Evolutionary conservation across 2,797 vertebrate species (phyloP).

Genomic region (Graptemys geographica): DNA sequence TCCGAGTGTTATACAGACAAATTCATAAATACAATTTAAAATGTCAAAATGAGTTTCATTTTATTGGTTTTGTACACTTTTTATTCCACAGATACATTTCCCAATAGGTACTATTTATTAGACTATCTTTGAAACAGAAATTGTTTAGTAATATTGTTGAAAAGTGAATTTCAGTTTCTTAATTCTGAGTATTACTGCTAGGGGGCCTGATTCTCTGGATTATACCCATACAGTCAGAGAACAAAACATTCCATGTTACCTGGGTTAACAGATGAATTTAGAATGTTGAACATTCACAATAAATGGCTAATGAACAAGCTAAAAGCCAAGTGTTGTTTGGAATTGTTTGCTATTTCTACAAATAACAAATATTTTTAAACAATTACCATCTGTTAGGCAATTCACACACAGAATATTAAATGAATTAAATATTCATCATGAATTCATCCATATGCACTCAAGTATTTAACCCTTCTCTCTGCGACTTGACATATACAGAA

Average conservation of each 20-base stretch:
- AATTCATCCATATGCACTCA: too few species aligned
- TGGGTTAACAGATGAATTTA: background rate
- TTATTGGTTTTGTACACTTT: background rate
- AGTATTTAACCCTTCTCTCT: too few species aligned
- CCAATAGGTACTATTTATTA: background rate
- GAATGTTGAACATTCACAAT: background rate
- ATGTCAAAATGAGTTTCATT: background rate
- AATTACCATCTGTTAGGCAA: too few species aligned
- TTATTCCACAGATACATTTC: background rate
- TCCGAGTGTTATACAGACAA: background rate
- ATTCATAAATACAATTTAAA: background rate
- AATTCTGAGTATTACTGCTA: rapidly evolving
- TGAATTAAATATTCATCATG: too few species aligned
- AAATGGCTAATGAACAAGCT: too few species aligned
- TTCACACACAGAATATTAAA: too few species aligned
- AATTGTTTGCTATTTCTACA: too few species aligned
- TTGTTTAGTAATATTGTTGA: background rate
- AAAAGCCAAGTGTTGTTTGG: too few species aligned
- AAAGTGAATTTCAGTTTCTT: background rate
- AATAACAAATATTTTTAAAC: too few species aligned
- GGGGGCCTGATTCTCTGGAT: background rate
- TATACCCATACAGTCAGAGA: background rate
- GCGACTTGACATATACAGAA: too few species aligned
- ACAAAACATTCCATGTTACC: background rate
- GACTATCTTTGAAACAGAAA: background rate